These are phyloP conservation scores for Varanus salvator DNA, from an alignment of 2,113 vertebrate species.

Conservation along the genomic window DNA sequence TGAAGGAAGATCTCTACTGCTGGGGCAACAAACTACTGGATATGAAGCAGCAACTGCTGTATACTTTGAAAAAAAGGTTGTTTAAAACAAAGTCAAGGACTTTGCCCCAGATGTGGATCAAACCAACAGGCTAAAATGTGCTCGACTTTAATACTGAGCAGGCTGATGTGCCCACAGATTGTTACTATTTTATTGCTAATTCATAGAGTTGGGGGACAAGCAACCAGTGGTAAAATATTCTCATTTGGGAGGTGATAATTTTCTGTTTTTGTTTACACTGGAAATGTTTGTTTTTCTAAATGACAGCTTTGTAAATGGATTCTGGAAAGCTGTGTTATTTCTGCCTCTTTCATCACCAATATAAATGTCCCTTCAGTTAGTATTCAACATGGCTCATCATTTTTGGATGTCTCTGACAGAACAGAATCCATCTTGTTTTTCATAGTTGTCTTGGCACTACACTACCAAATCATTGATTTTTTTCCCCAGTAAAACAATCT, in stretches of 20 bases:
- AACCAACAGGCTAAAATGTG: not conserved
- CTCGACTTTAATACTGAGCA: not conserved
- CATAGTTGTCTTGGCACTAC: not conserved
- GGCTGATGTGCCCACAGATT: not conserved
- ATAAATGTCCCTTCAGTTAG: conserved; percentile 8
- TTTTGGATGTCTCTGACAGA: not conserved
- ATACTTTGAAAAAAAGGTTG: not conserved
- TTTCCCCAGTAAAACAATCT: not conserved
- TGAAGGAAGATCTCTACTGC: not conserved
- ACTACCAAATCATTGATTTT: not conserved
- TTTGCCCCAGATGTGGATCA: not conserved
- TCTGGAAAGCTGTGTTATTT: conserved; percentile 2
- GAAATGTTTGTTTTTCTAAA: not conserved
- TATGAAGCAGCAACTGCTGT: not conserved
- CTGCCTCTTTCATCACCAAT: not conserved
- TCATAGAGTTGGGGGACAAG: not conserved
- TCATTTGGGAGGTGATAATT: conserved; percentile 8
- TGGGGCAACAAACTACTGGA: not conserved
- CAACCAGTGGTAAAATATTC: conserved; percentile 14
- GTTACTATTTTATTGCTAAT: not conserved
- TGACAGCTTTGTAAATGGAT: not conserved
- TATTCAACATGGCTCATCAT: not conserved
- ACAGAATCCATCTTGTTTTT: not conserved
- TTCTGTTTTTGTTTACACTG: conserved; percentile 4
- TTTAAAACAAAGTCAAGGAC: not conserved